Conservation (phyloP, 2,888 invertebrate species). For the Sphinx pinastri region DNA sequence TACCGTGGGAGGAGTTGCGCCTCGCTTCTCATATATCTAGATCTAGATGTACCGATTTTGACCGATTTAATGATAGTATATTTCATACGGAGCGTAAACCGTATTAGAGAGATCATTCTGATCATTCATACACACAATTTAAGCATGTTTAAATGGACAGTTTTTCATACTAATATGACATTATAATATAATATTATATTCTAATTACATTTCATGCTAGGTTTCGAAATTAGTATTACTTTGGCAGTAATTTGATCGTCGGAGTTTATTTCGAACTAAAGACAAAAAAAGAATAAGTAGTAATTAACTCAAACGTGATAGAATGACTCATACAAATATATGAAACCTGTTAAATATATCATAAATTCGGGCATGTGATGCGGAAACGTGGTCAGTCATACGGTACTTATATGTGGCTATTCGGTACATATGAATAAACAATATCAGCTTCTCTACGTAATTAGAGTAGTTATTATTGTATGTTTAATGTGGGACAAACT, state of each 20-base stretch:
- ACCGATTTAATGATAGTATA: not conserved
- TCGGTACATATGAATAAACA: not conserved
- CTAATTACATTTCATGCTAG: too few relatives aligned
- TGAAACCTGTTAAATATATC: conserved; percentile 6
- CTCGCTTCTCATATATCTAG: not conserved
- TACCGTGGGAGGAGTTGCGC: not conserved
- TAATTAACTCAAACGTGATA: not conserved
- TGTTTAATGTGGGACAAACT: too few relatives aligned
- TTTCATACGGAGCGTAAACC: too few relatives aligned
- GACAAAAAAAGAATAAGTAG: not conserved
- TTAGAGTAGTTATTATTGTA: not conserved
- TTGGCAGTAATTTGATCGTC: too few relatives aligned
- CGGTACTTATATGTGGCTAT: too few relatives aligned
- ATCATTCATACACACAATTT: too few relatives aligned
- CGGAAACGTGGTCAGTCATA: not conserved
- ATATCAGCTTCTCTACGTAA: not conserved
- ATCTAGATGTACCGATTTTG: not conserved
- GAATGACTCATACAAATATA: not conserved
- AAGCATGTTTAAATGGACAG: too few relatives aligned
- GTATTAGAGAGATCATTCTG: too few relatives aligned
- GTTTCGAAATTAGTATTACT: too few relatives aligned
- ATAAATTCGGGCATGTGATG: conserved; percentile 6
- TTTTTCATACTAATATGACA: too few relatives aligned
- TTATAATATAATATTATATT: too few relatives aligned
- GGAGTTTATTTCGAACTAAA: too few relatives aligned